Base-by-base conservation (phyloP, 1,140 invertebrate species). In the Eurosta solidaginis region DNA sequence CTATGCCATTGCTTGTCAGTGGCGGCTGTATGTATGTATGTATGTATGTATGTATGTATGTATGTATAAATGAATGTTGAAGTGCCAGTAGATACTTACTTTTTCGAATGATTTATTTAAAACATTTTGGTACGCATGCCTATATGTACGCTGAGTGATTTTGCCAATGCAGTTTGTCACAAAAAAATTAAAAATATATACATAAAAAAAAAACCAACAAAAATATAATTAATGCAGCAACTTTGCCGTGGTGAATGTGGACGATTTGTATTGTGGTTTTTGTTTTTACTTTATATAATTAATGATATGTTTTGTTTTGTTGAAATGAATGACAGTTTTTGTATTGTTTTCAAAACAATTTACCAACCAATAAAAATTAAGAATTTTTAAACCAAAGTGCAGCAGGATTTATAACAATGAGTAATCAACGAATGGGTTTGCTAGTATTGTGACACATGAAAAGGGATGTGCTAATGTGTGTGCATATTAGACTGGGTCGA, bases 301-400 rank as follows among this genome's bases (percentile, higher is more conserved):
- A 68, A 68, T 68, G 59, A 40, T 68, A 68, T 68, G 59, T 68
- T 68, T 40, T 68, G 59, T 68, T 68, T 40, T 68, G 59, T 2
- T 36, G 17, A 40, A 36, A 14, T 7, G 33, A 68, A 68, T 68
- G 59, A 68, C 59, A 68, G 33, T 40, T 68, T 68, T 22, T 20
- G 36, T 68, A 68, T 68, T 20, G 59, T 27, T 68, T 68, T 68
- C 59, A 33, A 68, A 68, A 40, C 5, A 10, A 6, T 10, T 33
- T 68, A 33, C 17, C 59, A 68, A 68, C 59, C 59, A 68, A 68
- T 68, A 68, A 68, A 68, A 68, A 20, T 29, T 6, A 1, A 29
- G 59, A 68, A n/a, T 68, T 68, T 40, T 68, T 29, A 36, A 20
- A 68, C 33, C 59, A 40, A 68, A 17, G 33, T 6, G 14, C 33